Percentiles rank a stretch among this genome's conserved stretches.
These are phyloP conservation scores for Cyphomyrus plagiostoma DNA, from an alignment of 2,113 vertebrate genomes.

Conservation along the genomic window DNA sequence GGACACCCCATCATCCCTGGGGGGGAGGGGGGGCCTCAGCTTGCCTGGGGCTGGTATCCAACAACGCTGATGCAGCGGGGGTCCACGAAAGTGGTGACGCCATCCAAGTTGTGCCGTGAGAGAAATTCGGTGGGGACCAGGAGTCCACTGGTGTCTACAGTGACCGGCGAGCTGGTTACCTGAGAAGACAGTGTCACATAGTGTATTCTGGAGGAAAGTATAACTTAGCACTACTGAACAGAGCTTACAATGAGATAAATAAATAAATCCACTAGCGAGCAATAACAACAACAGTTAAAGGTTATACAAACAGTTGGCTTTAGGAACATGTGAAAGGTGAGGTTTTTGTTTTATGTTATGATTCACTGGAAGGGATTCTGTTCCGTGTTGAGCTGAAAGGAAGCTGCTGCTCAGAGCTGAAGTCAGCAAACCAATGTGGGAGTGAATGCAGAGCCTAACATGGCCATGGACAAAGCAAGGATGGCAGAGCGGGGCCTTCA, in stretches of 20 bases:
- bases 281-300: not conserved
- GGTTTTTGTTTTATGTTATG: not conserved
- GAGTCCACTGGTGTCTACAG: constrained; percentile 93
- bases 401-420: not conserved
- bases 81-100: constrained; percentile 95
- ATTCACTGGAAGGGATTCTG: not conserved
- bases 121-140: constrained; percentile 92
- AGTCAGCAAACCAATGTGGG: not conserved
- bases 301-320: not conserved
- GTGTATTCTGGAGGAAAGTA: not conserved
- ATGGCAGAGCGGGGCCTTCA: not conserved
- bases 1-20: not conserved
- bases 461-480: not conserved
- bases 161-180: constrained; percentile 95
- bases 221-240: not conserved
- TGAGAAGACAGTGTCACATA: constrained; percentile 39
- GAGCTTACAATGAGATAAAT: not conserved
- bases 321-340: not conserved
- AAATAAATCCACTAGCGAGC: not conserved
- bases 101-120: constrained; percentile 89
- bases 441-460: not conserved
- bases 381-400: not conserved
- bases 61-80: constrained; percentile 95
- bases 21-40: constrained; percentile 17
- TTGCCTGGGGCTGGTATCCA: constrained; percentile 95